These are phyloP conservation scores for Glossophaga mutica DNA, from an alignment of 2,797 vertebrate genomes.

Conservation along the genomic window DNA sequence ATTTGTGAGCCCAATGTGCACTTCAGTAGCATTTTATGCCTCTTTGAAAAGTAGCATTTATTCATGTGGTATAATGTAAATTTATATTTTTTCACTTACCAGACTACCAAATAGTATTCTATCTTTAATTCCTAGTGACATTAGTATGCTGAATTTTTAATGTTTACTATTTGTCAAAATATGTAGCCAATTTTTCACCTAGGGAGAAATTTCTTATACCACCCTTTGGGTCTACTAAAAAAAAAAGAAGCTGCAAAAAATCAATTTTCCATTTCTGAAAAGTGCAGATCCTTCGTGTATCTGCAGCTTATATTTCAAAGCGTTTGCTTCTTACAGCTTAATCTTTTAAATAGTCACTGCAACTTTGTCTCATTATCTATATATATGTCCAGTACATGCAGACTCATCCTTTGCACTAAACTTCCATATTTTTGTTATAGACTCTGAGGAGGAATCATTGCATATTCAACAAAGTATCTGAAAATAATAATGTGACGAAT, in stretches of 20 bases:
- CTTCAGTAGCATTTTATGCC: background rate
- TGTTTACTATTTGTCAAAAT: conserved; percentile 44
- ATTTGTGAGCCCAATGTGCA: background rate
- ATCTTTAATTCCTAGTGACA: conserved; percentile 61
- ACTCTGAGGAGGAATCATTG: background rate
- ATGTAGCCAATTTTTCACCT: background rate
- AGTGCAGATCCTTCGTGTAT: conserved; percentile 35
- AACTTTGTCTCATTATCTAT: background rate
- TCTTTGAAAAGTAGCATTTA: background rate
- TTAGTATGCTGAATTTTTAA: background rate
- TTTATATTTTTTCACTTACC: background rate
- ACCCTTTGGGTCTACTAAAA: conserved; percentile 1
- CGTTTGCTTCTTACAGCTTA: conserved; percentile 44
- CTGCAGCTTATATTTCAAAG: conserved; percentile 19
- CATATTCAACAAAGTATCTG: background rate
- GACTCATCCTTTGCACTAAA: background rate
- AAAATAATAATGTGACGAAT: background rate
- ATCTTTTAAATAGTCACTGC: conserved; percentile 48
- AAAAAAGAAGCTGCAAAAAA: conserved; percentile 54
- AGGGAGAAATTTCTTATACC: background rate
- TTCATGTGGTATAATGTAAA: background rate
- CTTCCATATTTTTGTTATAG: background rate
- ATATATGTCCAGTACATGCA: background rate
- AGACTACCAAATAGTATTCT: background rate
- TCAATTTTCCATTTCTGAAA: conserved; percentile 69